Conservation (phyloP, 2,797 vertebrate species). For the Malurus leucopterus region DNA sequence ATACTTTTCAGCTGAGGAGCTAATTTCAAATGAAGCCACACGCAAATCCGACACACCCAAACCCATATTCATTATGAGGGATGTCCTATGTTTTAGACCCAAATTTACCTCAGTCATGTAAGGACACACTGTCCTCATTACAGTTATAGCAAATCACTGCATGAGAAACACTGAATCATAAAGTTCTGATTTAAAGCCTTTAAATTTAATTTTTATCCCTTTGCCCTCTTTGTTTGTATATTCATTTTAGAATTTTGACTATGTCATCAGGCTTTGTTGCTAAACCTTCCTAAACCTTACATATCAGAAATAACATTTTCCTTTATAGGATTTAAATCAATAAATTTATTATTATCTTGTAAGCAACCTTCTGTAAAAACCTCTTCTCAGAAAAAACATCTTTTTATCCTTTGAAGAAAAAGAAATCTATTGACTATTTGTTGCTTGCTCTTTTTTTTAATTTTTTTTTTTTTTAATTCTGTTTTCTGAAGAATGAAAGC, state of each 20-base stretch:
- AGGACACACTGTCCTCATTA: slow-evolving; percentile 14
- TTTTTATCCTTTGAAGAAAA: background rate
- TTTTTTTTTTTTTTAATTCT: background rate
- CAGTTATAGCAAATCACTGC: slow-evolving; percentile 10
- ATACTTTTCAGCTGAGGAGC: background rate
- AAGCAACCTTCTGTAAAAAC: background rate
- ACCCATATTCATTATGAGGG: background rate
- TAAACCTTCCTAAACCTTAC: background rate
- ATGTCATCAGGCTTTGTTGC: background rate
- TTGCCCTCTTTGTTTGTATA: background rate
- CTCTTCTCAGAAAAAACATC: background rate
- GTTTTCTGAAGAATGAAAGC: background rate
- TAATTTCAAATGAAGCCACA: slow-evolving; percentile 35
- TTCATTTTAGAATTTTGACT: background rate
- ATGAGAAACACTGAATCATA: slow-evolving; percentile 20
- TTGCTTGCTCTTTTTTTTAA: background rate
- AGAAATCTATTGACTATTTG: background rate
- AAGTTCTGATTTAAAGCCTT: background rate
- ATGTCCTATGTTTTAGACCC: background rate
- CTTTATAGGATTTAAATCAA: background rate
- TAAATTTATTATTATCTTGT: background rate
- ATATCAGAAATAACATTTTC: background rate
- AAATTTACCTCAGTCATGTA: slow-evolving; percentile 5
- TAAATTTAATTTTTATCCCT: background rate
- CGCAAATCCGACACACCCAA: slow-evolving; percentile 11